A percentile compares a stretch with the other conserved stretches of the same genome.
Conservation (phyloP, 1,140 invertebrate genomes). For the Formica exsecta region DNA sequence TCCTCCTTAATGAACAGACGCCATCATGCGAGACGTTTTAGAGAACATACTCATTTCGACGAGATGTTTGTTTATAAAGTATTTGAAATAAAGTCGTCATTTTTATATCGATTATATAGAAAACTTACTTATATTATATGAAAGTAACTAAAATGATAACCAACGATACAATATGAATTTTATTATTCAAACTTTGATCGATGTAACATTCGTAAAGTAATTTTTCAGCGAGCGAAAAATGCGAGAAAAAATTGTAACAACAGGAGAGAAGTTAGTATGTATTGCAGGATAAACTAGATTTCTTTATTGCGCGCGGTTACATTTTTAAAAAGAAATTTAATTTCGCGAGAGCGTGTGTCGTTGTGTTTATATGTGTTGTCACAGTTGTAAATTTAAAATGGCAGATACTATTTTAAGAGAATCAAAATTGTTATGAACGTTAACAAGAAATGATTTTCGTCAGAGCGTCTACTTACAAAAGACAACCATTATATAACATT, state of each 20-base stretch:
- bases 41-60: constrained; percentile 2
- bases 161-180: background rate
- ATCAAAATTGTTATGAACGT: constrained; percentile 1
- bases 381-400: constrained; percentile 29
- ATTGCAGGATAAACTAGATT: constrained; percentile 1
- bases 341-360: background rate
- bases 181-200: background rate
- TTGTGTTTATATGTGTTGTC: too few relatives aligned
- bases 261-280: background rate
- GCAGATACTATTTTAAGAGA: constrained; percentile 22
- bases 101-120: background rate
- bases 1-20: constrained; percentile 54
- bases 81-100: background rate
- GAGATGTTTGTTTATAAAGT: background rate
- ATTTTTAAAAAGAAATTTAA: constrained; percentile 31
- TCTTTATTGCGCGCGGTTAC: constrained; percentile 17
- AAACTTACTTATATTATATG: background rate
- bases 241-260: background rate
- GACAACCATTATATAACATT: constrained; percentile 1
- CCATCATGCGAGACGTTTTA: constrained; percentile 46
- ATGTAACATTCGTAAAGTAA: constrained; percentile 21
- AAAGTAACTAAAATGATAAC: background rate
- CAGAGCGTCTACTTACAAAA: constrained; percentile 20
- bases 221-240: background rate
- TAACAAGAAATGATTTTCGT: background rate